Evolutionary conservation across 37 sponge, comb jelly and placozoan genomes (phyloP).

Genomic region (Spongilla lacustris): DNA sequence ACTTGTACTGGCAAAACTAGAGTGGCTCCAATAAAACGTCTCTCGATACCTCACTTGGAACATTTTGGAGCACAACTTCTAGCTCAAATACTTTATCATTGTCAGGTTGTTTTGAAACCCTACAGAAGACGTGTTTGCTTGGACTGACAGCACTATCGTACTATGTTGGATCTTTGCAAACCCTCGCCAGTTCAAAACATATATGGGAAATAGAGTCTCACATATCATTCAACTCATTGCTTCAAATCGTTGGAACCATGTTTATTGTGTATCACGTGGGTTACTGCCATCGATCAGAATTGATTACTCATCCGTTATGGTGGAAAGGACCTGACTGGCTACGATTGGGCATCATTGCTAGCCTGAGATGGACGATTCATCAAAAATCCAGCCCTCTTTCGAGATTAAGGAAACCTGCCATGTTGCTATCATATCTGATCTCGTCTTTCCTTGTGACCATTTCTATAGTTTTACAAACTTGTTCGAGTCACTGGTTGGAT

Average conservation of each 20-base stretch:
- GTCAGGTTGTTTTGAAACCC: constrained; percentile 21
- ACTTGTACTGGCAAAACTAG: constrained; percentile 17
- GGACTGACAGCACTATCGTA: constrained; percentile 32
- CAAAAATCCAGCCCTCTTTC: neutral
- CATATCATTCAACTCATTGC: constrained; percentile 20
- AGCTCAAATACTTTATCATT: constrained; percentile 15
- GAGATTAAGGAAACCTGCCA: neutral
- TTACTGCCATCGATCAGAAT: constrained; percentile 36
- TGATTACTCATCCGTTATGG: constrained; percentile 34
- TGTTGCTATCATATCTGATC: constrained; percentile 4
- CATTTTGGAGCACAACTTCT: constrained; percentile 18
- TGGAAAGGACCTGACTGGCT: constrained; percentile 44
- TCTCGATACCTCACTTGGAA: constrained; percentile 19
- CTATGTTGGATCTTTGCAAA: constrained; percentile 15
- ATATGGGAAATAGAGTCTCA: constrained; percentile 26
- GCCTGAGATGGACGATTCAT: constrained; percentile 6
- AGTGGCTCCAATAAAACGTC: constrained; percentile 24
- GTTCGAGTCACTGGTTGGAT: constrained; percentile 39
- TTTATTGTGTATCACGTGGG: constrained; percentile 43
- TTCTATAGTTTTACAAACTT: constrained; percentile 30
- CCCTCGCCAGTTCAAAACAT: constrained; percentile 24
- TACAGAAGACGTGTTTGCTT: neutral
- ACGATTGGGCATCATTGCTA: neutral
- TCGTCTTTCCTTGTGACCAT: constrained; percentile 15
- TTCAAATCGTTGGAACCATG: constrained; percentile 24